Percentiles rank a stretch among this genome's conserved stretches.
phyloP scores from a whole-genome alignment of 2,888 invertebrate species.

The Sialis fuliginosa region DNA sequence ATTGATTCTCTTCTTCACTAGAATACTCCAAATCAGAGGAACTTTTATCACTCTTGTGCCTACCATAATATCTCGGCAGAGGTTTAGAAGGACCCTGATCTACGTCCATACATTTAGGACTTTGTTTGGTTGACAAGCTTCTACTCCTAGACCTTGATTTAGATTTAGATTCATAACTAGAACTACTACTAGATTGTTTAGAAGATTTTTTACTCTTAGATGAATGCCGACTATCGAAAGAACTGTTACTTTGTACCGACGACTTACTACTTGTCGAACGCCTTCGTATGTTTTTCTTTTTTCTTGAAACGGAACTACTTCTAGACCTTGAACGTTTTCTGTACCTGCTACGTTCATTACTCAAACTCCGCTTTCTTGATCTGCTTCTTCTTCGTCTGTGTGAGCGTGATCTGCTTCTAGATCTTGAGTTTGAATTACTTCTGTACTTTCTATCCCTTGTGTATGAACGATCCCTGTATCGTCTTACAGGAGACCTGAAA shows the following conservation, averaged over 20 bases:
- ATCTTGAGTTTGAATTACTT: constrained; percentile 19
- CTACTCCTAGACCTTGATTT: constrained; percentile 15
- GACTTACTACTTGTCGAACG: constrained; percentile 2
- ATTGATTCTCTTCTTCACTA: constrained; percentile 17
- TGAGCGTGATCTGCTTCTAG: constrained; percentile 17
- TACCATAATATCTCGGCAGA: constrained; percentile 36
- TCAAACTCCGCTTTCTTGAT: background rate
- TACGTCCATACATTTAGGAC: background rate
- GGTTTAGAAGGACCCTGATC: constrained; percentile 18
- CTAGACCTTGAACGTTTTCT: constrained; percentile 16
- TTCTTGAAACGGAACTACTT: constrained; percentile 19
- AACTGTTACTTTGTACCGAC: background rate
- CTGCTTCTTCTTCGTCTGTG: constrained; percentile 14
- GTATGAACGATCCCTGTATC: constrained; percentile 3
- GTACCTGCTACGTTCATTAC: background rate
- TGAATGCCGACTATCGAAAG: background rate
- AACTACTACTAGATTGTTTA: background rate
- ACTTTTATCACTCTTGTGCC: constrained; percentile 33
- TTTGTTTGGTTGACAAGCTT: constrained; percentile 6
- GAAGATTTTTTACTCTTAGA: constrained; percentile 1
- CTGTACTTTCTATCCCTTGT: constrained; percentile 16
- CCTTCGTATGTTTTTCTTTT: constrained; percentile 16
- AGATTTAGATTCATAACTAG: constrained; percentile 12
- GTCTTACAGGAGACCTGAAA: too few species aligned
- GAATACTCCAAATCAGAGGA: constrained; percentile 26